Conservation (phyloP, 2,888 invertebrate species). For the Baccha elongata region DNA sequence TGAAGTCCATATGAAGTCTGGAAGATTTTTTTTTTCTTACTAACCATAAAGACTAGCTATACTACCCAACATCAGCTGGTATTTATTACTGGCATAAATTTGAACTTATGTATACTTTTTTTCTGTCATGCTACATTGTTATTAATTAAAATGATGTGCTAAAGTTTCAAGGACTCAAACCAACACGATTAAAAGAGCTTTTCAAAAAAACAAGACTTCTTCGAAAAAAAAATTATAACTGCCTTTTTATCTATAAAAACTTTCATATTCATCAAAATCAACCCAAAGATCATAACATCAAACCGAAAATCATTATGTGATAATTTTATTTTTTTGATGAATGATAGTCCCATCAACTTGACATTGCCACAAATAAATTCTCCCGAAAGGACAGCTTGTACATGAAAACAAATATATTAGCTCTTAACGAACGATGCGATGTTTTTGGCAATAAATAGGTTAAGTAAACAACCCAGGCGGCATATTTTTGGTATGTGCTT, state of each 20-base stretch:
- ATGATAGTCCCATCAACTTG: slow-evolving; percentile 27
- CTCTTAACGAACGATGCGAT: neutral
- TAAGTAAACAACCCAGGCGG: slow-evolving; percentile 31
- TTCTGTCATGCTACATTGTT: slow-evolving; percentile 12
- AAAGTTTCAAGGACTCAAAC: slow-evolving; percentile 22
- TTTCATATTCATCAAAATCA: neutral
- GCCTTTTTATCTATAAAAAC: neutral
- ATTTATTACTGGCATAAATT: slow-evolving; percentile 8
- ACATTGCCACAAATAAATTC: slow-evolving; percentile 41
- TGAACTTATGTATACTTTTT: neutral
- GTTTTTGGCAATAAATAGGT: slow-evolving; percentile 19
- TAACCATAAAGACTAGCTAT: slow-evolving; percentile 2
- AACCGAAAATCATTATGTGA: neutral
- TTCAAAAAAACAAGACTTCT: slow-evolving; percentile 8
- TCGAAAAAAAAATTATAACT: neutral
- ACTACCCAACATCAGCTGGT: slow-evolving; percentile 2
- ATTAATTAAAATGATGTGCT: slow-evolving; percentile 31
- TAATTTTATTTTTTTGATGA: slow-evolving; percentile 13
- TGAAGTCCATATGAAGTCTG: neutral
- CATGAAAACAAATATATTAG: slow-evolving; percentile 14
- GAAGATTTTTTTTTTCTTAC: slow-evolving; percentile 6
- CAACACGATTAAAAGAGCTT: neutral
- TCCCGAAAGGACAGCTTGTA: neutral
- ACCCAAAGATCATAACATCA: slow-evolving; percentile 1
- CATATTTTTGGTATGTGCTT: neutral